Conservation (phyloP, 1,140 invertebrate genomes). For the Homarus americanus region DNA sequence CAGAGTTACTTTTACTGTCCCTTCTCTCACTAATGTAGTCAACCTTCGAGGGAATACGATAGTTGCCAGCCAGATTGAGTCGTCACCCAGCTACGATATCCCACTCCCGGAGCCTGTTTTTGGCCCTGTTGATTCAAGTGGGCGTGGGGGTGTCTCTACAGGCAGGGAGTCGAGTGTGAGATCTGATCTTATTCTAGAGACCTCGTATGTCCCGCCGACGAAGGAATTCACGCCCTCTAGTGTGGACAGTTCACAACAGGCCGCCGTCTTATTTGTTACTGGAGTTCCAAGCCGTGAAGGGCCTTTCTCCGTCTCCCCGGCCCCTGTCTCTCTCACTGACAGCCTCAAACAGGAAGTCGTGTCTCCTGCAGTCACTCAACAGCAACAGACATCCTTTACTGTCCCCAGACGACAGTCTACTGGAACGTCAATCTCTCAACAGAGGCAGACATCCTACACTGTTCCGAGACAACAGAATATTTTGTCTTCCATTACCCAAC, state of each 20-base stretch:
- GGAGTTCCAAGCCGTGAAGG: not conserved
- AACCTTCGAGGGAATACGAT: too few relatives aligned
- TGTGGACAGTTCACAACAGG: not conserved
- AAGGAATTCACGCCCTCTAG: conserved; percentile 16
- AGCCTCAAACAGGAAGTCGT: conserved; percentile 43
- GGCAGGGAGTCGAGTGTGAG: not conserved
- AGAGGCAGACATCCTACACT: too few relatives aligned
- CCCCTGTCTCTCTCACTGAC: not conserved
- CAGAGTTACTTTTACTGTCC: too few relatives aligned
- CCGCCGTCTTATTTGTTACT: not conserved
- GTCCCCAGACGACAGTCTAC: not conserved
- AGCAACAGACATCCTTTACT: not conserved
- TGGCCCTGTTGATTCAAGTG: too few relatives aligned
- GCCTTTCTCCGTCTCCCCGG: not conserved
- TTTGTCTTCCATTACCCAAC: too few relatives aligned
- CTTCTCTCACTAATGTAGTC: too few relatives aligned
- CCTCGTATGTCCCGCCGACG: conserved; percentile 10
- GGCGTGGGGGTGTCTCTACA: not conserved
- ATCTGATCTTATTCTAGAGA: not conserved
- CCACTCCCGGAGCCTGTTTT: too few relatives aligned
- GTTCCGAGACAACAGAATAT: too few relatives aligned
- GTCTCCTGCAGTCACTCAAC: conserved; percentile 24
- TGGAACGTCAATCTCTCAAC: too few relatives aligned
- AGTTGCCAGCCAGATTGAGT: too few relatives aligned
- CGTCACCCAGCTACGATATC: too few relatives aligned